Conservation (phyloP, 2,888 invertebrate species). For the Agrotis ipsilon region DNA sequence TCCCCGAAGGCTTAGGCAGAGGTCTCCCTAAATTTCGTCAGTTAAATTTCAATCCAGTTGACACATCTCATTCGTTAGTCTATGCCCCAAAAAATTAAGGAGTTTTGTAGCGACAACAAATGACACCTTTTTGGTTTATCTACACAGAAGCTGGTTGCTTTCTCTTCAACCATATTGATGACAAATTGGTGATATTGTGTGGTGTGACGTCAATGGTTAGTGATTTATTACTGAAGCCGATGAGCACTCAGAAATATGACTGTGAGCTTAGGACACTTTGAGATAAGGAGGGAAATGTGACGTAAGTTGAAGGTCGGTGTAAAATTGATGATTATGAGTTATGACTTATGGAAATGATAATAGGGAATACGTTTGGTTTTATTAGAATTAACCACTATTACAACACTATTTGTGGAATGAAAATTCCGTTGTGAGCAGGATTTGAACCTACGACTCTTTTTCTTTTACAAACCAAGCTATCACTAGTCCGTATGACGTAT, state of each 20-base stretch:
- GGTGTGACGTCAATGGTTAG: slow-evolving; percentile 48
- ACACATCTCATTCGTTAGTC: slow-evolving; percentile 62
- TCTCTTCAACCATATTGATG: slow-evolving; percentile 60
- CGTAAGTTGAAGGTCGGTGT: slow-evolving; percentile 13
- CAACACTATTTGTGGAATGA: too few relatives aligned
- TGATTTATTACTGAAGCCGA: slow-evolving; percentile 47
- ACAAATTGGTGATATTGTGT: slow-evolving; percentile 61
- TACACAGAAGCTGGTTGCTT: slow-evolving; percentile 78
- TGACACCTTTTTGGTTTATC: slow-evolving; percentile 78
- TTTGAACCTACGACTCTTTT: too few relatives aligned
- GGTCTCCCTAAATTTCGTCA: too few relatives aligned
- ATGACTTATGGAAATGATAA: neutral
- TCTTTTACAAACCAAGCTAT: too few relatives aligned
- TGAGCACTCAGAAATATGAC: slow-evolving; percentile 50
- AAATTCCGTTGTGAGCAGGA: too few relatives aligned
- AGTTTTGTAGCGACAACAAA: slow-evolving; percentile 67
- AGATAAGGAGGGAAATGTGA: slow-evolving; percentile 37
- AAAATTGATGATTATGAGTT: slow-evolving; percentile 4
- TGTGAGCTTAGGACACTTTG: slow-evolving; percentile 30
- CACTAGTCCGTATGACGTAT: too few relatives aligned
- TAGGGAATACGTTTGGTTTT: neutral
- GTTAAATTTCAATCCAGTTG: neutral
- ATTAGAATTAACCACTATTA: neutral
- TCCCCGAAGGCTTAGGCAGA: too few relatives aligned
- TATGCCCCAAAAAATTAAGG: slow-evolving; percentile 75